Base-by-base conservation (phyloP, 2,797 vertebrate genomes). In the Mallotus villosus region DNA sequence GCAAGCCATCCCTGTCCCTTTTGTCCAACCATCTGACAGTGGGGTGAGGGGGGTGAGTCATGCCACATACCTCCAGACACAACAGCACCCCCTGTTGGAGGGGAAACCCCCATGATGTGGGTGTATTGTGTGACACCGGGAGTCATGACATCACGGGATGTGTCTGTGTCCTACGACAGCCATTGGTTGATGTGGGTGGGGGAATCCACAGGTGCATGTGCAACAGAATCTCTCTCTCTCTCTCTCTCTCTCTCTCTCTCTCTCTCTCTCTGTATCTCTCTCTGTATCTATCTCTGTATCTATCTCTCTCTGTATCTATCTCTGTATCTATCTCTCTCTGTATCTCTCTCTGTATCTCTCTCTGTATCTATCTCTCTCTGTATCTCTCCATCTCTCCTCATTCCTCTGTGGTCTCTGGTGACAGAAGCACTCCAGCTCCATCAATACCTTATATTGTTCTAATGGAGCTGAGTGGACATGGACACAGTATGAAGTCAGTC, bases 1-100 rank as follows among this genome's bases (percentile, higher is more conserved):
- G 77, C 58, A 75, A 51, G 71, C 72, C 75, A 68, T 81, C 85
- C 78, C 60, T 74, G 77, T 84, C 77, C 61, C 67, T 83, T 90
- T 83, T 86, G 86, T 90, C 76, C 79, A 84, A 79, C 72, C 77
- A 71, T 75, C 72, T 25, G 64, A 68, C 46, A 61, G 46, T 74
- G 72, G 61, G n/a, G 62, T 61, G 65, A 1, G 70, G 65, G 58
- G 62, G 65, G 62, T 71, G 92, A 93, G 89, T 93, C 92, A 93
- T 77, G 74, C 77, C 81, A 85, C 90, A 94, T 91, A 87, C 92
- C 92, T 87, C 69, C 75, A 78, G 41, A 16, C 37, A 41, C 92
- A 92, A 92, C 85, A 91, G 92, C 90, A 84, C 93, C 92, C 92
- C 92, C 93, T 94, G 90, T 93, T 92, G 93, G 79, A 63, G 12